Percentiles rank a stretch among this genome's conserved stretches.
phyloP scores from a whole-genome alignment of 2,113 vertebrate species.

The Myotis yumanensis region DNA sequence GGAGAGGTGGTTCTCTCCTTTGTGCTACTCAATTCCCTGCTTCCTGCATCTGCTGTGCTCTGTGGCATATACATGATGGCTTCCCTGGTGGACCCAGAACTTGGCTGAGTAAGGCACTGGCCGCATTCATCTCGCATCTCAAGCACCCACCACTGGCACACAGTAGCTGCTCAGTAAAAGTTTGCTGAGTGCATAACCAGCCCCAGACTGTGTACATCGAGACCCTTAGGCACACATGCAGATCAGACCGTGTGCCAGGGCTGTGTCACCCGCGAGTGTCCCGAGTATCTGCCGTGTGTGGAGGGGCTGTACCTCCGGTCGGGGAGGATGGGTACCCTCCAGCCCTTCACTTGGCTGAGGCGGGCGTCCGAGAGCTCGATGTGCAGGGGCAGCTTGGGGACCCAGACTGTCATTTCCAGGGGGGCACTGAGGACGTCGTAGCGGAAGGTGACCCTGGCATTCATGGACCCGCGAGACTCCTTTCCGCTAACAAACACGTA shows the following conservation, averaged over 20 bases:
- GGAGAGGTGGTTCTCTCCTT: background rate
- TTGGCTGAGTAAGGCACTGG: background rate
- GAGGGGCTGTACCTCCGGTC: conserved; percentile 88
- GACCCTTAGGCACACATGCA: background rate
- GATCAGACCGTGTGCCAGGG: background rate
- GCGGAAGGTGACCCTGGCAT: conserved; percentile 94
- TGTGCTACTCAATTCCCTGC: background rate
- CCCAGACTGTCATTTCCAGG: conserved; percentile 97
- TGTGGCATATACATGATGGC: background rate
- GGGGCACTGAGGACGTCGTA: conserved; percentile 94
- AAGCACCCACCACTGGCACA: background rate
- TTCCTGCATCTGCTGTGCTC: background rate
- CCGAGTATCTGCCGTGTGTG: background rate
- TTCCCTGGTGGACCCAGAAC: background rate
- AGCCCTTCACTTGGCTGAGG: conserved; percentile 98
- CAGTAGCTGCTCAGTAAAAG: background rate
- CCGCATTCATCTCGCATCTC: background rate
- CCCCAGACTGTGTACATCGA: background rate
- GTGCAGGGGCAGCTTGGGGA: conserved; percentile 95
- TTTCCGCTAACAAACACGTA: conserved; percentile 98
- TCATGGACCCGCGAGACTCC: conserved; percentile 96
- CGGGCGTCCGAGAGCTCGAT: conserved; percentile 92
- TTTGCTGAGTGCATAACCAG: background rate
- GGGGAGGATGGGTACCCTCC: conserved; percentile 96
- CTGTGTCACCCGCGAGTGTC: background rate